Base-by-base conservation (phyloP, 2,797 vertebrate species). In the Geranospiza caerulescens region DNA sequence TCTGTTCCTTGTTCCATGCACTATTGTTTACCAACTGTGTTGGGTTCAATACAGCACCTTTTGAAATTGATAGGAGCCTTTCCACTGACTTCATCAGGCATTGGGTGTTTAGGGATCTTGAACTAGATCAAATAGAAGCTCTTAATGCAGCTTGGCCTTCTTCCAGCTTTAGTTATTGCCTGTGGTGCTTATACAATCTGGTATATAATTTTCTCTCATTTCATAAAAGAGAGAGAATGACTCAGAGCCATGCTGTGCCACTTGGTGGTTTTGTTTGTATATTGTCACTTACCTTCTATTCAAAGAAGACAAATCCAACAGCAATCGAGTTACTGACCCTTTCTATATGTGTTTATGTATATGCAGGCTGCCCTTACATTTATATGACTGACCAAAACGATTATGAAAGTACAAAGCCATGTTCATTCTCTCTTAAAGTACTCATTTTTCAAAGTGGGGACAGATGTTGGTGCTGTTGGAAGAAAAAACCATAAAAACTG, bases 161-260 rank as follows among this genome's bases (percentile, higher is more conserved):
- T 85, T 97, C 93, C 94, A 97, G 89, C 82, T 79, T 63, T 90
- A 79, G 60, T 91, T 84, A 64, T 47, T 96, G 92, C 93, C 76
- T 94, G 88, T 89, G 71, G 55, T 96, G 92, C 89, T 96, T 95
- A 89, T 86, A 80, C 84, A 95, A 89, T 96, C 79, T 53, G 91
- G 87, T 89, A 38, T 74, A 59, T 95, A 91, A 88, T 93, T 94
- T 91, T 95, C 31, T 36, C 42, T 31, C 73, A 62, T 95, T 93
- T 97, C 88, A 47, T 73, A 48, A 45, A 89, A 29, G 42, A 78
- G 81, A 75, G 58, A 68, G 68, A 81, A 62, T 96, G 92, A 94
- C 91, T 97, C 95, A 96, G 84, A 95, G 82, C 81, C 48, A 29
- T 66, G 84, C 83, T 95, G 53, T 92, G 74, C 73, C 79, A 80